phyloP scores from a whole-genome alignment of 2,113 vertebrate genomes.

The Colinus virginianus region DNA sequence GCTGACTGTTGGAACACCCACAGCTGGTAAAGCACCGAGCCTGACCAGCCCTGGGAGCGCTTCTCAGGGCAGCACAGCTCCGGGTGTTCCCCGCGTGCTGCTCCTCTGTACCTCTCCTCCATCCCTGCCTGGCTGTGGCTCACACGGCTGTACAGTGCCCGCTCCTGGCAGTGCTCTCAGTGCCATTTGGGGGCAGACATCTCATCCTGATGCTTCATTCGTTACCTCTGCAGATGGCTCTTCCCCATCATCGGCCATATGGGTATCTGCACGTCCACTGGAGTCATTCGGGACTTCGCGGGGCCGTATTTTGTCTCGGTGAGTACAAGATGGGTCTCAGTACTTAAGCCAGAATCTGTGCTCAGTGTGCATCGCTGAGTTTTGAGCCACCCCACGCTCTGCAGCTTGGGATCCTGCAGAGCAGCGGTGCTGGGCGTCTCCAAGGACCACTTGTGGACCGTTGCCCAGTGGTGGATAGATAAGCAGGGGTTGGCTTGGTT shows the following conservation, averaged over 20 bases:
- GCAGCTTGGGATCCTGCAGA: neutral
- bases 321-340: constrained; percentile 33
- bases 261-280: constrained; percentile 94
- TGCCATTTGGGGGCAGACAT: fast-evolving
- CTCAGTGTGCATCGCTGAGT: neutral
- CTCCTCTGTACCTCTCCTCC: too few relatives aligned
- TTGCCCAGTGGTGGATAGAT: neutral
- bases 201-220: fast-evolving
- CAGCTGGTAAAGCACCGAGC: fast-evolving
- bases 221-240: constrained; percentile 84
- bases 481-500: neutral
- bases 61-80: neutral
- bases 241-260: constrained; percentile 97
- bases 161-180: fast-evolving
- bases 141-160: neutral
- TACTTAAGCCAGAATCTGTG: neutral
- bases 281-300: constrained; percentile 94
- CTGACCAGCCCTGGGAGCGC: neutral
- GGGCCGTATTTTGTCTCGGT: constrained; percentile 97
- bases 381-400: neutral
- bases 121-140: neutral
- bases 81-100: fast-evolving
- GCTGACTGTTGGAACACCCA: neutral
- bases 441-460: neutral
- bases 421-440: fast-evolving